phyloP scores from a whole-genome alignment of 2,797 vertebrate species.

The Cossypha polioptera region DNA sequence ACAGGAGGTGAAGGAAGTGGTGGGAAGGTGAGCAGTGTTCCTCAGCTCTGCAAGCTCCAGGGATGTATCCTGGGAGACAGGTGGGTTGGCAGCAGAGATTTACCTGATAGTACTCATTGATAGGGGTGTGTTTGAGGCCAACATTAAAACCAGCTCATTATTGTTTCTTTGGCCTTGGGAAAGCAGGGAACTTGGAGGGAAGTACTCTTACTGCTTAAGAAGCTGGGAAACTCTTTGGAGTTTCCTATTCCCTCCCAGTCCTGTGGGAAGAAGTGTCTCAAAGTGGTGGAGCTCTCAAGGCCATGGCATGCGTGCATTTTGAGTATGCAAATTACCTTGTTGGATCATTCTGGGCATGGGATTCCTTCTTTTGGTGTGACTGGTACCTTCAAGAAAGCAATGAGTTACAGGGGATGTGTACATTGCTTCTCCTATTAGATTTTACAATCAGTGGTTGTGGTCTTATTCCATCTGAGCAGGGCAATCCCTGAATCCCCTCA shows the following conservation, averaged over 20 bases:
- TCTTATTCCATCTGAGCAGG: neutral
- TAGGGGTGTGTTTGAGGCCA: neutral
- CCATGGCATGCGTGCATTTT: neutral
- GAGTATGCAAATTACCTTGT: neutral
- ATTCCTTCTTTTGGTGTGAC: neutral
- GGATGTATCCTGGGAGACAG: neutral
- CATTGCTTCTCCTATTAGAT: neutral
- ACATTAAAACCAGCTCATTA: neutral
- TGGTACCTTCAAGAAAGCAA: neutral
- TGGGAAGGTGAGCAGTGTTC: neutral
- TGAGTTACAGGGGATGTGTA: neutral
- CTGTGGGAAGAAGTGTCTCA: neutral
- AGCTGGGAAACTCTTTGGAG: neutral
- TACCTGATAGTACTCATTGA: rapidly evolving
- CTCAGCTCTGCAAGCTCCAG: neutral
- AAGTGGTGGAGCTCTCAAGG: neutral
- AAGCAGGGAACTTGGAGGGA: neutral
- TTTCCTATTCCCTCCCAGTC: neutral
- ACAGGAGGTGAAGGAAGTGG: neutral
- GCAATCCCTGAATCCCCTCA: neutral
- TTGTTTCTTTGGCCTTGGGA: neutral
- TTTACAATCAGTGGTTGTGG: neutral
- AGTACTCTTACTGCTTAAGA: neutral
- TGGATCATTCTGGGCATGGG: neutral
- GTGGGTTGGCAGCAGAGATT: neutral